A percentile compares a stretch with the other conserved stretches of the same genome.
These are phyloP conservation scores for Malurus melanocephalus DNA, from an alignment of 2,113 vertebrate genomes.

Conservation along the genomic window DNA sequence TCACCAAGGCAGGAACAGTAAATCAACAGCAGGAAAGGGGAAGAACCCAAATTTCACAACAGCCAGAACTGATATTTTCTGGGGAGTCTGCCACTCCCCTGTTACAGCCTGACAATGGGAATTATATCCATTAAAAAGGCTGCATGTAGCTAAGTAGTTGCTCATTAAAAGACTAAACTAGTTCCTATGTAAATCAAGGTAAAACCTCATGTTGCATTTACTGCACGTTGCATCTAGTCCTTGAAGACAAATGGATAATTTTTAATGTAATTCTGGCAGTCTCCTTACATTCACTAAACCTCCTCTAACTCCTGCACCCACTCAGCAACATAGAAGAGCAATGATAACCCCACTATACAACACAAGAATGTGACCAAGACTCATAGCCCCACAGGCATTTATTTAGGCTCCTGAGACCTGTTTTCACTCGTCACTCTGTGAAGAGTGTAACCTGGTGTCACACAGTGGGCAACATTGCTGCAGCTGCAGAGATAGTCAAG, in stretches of 20 bases:
- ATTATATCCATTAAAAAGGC: background rate
- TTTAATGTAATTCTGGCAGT: background rate
- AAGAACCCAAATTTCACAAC: background rate
- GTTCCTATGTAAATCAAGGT: background rate
- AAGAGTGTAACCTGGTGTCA: background rate
- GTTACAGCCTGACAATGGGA: background rate
- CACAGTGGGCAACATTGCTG: background rate
- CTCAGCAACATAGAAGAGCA: background rate
- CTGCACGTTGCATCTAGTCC: background rate
- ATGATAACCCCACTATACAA: background rate
- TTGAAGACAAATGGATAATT: background rate
- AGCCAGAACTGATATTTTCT: background rate
- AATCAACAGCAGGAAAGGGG: background rate
- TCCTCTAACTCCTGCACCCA: background rate
- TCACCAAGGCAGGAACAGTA: background rate
- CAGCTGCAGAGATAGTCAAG: background rate
- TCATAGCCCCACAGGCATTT: background rate
- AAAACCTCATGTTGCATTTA: background rate
- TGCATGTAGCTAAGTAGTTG: background rate
- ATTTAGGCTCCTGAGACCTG: background rate
- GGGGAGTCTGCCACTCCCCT: background rate
- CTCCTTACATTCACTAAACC: background rate
- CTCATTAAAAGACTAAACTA: slow-evolving; percentile 2
- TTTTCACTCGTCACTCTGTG: background rate
- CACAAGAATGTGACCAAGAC: background rate